Base-by-base conservation (phyloP, 2,888 invertebrate genomes). In the Limnephilus lunatus region DNA sequence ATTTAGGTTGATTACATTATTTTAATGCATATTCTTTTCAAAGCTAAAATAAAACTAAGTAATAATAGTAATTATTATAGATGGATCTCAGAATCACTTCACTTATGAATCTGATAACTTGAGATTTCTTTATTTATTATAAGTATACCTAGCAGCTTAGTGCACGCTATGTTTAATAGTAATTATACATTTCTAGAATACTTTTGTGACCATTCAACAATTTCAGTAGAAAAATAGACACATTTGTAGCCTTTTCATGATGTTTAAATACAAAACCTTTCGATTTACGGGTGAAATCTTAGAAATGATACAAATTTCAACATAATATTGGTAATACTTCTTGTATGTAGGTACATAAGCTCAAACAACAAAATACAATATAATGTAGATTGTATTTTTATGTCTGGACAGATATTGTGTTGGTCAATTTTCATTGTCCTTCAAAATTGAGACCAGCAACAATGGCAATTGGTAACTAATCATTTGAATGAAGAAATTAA, bases 191-290 rank as follows among this genome's bases (percentile, higher is more conserved):
- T 39, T 82, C 81, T 90, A n/a, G 81, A 81, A 81, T 48, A 90
- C 68, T 68, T 90, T 83, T 90, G 90, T 90, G 90, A 90, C 90
- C 81, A 83, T 85, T 39, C 85, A 85, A 90, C 90, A 83, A 85
- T 85, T 90, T 68, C 90, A 53, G 85, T 90, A 90, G 90, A 90
- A 90, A 90, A 90, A 90, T 90, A 90, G 90, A 90, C 44, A 90
- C 90, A 82, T 90, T 81, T 82, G 88, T 80, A 81, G 88, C 31
- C 30, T 31, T 87, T 87, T 68, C 25, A n/a, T 68, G 68, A 25
- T 68, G 68, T 68, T 68, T 68, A 68, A 68, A 68, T n/a, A 68
- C 68, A 68, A 68, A 68, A 68, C 25, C 25, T 68, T 68, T 68
- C n/a, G 53, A 68, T 19, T 83, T 83, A 32, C 15, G 25, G 83